Evolutionary conservation across 1,140 invertebrate species (phyloP), one percentile per base, ranked within the genome.

Genomic region (Coenobita brevimanus): DNA sequence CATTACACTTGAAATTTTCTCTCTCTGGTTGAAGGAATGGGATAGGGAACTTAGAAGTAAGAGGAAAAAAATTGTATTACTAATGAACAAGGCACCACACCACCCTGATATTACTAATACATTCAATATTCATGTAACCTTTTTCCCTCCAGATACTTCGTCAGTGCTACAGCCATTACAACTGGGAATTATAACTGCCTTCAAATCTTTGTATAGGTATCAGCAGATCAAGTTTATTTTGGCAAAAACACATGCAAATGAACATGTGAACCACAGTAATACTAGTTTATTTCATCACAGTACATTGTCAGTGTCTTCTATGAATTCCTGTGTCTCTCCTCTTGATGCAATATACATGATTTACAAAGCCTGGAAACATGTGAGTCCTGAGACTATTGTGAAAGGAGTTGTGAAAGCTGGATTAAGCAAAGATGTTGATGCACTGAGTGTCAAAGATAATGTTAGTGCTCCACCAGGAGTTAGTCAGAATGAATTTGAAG

Each of bases 401-500:
- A 89, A 89, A 41, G 88, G 88, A 38, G 80, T 84, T 27, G 88
- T 89, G 30, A 89, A 89, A 71, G 88, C 88, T 54, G 88, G 88
- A 41, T 50, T 89, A 24, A 89, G 88, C 67, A 89, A 89, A 27
- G 81, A 89, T 71, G 88, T 89, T 41, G 67, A 89, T 79, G 76
- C 75, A n/a, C 69, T 89, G 43, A 89, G 79, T 67, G 80, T 84
- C 3, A 46, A 36, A 79, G 82, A 83, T 46, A 33, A 50, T 17
- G 81, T 89, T 43, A 71, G 30, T 15, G 57, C 81, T n/a, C 88
- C 88, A n/a, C 81, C 73, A 33, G 88, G 81, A 17, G 38, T 89
- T 38, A 67, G 43, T 36, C 81, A 84, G 21, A 54, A 89, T 38
- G 88, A 89, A 24, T 89, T 89, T 89, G 73, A 89, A 57, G 38